Percentiles rank a stretch among this genome's conserved stretches.
Evolutionary conservation across 2,888 invertebrate genomes (phyloP).

Genomic region (Noctua janthina): DNA sequence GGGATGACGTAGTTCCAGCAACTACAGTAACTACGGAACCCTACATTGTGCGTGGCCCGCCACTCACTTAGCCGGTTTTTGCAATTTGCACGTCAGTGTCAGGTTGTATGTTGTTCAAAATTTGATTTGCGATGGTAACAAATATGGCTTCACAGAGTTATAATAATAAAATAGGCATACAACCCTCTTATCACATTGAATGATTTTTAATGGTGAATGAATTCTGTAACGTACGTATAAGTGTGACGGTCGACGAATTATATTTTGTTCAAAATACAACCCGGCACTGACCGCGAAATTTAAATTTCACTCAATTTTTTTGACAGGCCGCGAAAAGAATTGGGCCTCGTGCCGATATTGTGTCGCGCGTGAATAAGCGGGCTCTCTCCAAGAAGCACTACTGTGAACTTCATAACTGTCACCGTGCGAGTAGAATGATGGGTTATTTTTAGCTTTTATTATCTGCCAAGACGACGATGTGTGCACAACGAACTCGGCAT

Average conservation of each 20-base stretch:
- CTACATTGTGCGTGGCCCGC: too few relatives aligned
- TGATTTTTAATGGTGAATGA: too few relatives aligned
- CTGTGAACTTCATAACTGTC: not conserved
- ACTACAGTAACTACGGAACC: too few relatives aligned
- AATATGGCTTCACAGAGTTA: not conserved
- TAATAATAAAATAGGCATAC: too few relatives aligned
- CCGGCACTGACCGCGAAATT: too few relatives aligned
- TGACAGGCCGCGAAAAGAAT: not conserved
- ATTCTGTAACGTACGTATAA: too few relatives aligned
- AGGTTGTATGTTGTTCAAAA: too few relatives aligned
- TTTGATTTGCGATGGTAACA: too few relatives aligned
- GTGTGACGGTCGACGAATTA: too few relatives aligned
- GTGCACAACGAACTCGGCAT: not conserved
- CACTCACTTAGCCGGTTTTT: too few relatives aligned
- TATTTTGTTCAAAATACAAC: not conserved
- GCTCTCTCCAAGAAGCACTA: not conserved
- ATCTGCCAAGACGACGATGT: conserved; percentile 11
- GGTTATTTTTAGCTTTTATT: conserved; percentile 5
- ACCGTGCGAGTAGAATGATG: not conserved
- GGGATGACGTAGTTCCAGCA: too few relatives aligned
- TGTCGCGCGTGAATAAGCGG: not conserved
- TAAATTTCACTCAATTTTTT: not conserved
- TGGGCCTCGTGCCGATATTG: not conserved
- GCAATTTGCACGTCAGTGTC: too few relatives aligned
- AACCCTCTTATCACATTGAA: not conserved